Conservation (phyloP, 2,113 vertebrate species). For the Orientallactaga bullata region DNA sequence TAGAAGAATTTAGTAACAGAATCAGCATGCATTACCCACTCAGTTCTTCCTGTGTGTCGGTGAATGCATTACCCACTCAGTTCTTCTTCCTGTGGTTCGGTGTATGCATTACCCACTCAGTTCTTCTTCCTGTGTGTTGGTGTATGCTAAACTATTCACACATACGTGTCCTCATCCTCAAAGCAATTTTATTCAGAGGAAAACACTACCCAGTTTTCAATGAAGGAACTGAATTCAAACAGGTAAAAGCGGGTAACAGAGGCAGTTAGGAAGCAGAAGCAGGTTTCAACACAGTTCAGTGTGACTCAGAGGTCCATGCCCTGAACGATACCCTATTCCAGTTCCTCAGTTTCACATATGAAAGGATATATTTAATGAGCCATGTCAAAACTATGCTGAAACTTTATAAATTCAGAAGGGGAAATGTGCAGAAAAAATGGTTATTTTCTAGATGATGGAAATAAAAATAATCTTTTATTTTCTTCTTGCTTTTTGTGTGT, state of each 20-base stretch:
- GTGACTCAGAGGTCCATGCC: neutral
- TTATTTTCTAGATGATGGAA: neutral
- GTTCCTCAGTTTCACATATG: neutral
- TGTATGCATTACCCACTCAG: neutral
- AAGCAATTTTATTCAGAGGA: conserved; percentile 17
- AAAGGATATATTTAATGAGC: neutral
- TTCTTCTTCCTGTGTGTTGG: neutral
- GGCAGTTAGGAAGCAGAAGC: neutral
- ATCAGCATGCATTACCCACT: neutral
- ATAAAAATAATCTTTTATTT: conserved; percentile 17
- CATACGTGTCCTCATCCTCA: neutral
- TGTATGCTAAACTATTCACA: neutral
- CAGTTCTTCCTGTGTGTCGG: neutral
- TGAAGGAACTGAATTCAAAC: neutral
- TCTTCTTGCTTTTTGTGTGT: neutral
- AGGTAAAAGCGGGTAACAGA: neutral
- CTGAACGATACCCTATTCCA: neutral
- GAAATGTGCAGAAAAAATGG: conserved; percentile 38
- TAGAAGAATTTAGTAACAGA: neutral
- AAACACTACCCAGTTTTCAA: neutral
- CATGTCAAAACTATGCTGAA: conserved; percentile 3
- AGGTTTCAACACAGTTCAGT: neutral
- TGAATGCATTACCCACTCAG: neutral
- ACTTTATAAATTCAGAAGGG: neutral
- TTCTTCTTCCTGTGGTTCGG: too few relatives aligned